A percentile compares a stretch with the other conserved stretches of the same genome.
Conservation (phyloP, 2,113 vertebrate species). For the Nibea albiflora region DNA sequence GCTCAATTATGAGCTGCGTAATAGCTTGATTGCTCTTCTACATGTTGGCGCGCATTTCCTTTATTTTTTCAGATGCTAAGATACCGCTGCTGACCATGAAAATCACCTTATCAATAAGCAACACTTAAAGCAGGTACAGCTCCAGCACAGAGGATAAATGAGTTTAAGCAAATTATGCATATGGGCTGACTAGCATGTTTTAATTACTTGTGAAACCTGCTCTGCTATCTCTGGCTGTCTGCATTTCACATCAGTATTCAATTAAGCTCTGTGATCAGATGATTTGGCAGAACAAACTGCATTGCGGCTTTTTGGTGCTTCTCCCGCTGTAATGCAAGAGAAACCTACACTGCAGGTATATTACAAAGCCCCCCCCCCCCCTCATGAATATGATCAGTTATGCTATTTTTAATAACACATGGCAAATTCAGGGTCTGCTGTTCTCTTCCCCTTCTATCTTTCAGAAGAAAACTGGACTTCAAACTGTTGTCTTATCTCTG, state of each 20-base stretch:
- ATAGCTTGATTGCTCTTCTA: background rate
- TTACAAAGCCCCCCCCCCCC: conserved; percentile 11
- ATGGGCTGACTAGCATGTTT: conserved; percentile 65
- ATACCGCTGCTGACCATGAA: conserved; percentile 45
- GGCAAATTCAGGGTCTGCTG: background rate
- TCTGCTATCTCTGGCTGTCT: conserved; percentile 56
- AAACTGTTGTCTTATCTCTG: conserved; percentile 5
- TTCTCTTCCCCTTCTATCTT: background rate
- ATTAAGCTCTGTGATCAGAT: conserved; percentile 67
- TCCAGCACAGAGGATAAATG: conserved; percentile 46
- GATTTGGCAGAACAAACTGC: conserved; percentile 67
- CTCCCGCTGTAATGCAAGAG: conserved; percentile 3
- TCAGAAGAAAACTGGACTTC: background rate
- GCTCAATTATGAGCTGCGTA: conserved; percentile 23
- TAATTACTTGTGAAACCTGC: conserved; percentile 70
- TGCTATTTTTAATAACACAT: background rate
- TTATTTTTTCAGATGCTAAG: conserved; percentile 32
- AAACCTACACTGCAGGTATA: conserved; percentile 36
- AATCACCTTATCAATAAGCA: conserved; percentile 52
- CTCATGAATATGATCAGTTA: background rate
- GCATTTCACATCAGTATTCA: conserved; percentile 73
- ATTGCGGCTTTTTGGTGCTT: conserved; percentile 53
- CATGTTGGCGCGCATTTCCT: conserved; percentile 26
- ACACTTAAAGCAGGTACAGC: conserved; percentile 41
- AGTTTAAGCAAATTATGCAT: conserved; percentile 68